Conservation (phyloP, 2,113 vertebrate genomes). For the Tachuris rubrigastra region DNA sequence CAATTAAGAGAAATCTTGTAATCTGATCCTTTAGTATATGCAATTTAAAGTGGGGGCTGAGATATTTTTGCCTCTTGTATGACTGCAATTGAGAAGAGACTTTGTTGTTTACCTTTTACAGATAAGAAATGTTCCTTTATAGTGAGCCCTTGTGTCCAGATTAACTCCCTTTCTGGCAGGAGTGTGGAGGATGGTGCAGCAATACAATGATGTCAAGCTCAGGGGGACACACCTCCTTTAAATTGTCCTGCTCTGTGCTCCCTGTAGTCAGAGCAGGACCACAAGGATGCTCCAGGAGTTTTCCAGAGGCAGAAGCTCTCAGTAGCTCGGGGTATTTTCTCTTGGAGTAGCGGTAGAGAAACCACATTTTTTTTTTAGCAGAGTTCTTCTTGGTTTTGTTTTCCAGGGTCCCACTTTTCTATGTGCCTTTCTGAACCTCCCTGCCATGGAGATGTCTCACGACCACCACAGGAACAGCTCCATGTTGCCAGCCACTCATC, state of each 20-base stretch:
- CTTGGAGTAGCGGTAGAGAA: not conserved
- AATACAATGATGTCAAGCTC: not conserved
- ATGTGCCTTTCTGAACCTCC: not conserved
- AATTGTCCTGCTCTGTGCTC: not conserved
- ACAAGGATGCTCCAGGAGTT: not conserved
- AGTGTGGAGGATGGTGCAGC: not conserved
- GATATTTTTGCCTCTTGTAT: not conserved
- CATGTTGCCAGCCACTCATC: not conserved
- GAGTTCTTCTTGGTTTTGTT: not conserved
- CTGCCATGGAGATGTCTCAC: constrained; percentile 41
- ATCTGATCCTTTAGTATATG: not conserved
- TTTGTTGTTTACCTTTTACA: not conserved
- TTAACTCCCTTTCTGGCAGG: not conserved
- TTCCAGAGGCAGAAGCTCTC: not conserved
- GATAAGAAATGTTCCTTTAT: constrained; percentile 9
- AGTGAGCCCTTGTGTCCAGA: not conserved
- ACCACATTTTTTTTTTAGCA: not conserved
- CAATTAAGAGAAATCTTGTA: constrained; percentile 53
- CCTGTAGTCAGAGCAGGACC: not conserved
- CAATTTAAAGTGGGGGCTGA: not conserved
- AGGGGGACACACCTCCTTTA: constrained; percentile 1
- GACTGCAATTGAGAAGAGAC: not conserved
- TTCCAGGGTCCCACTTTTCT: not conserved
- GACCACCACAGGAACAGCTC: constrained; percentile 33
- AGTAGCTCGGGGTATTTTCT: not conserved